Evolutionary conservation across 2,888 invertebrate species (phyloP).

Genomic region (Rhagium mordax): DNA sequence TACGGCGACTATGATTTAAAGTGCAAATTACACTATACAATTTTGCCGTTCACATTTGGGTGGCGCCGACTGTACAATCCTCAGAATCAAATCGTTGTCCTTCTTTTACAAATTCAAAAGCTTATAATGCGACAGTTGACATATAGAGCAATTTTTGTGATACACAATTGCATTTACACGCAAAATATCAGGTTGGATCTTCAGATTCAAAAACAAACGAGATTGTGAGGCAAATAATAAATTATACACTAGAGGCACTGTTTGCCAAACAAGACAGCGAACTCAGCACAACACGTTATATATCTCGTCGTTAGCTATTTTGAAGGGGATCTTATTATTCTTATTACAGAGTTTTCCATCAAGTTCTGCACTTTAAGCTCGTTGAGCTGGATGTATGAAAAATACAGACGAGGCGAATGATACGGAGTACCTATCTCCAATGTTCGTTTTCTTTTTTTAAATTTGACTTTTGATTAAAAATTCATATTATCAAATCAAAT

Average conservation of each 20-base stretch:
- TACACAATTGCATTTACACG: not conserved
- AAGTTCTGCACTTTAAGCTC: constrained; percentile 5
- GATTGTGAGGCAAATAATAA: constrained; percentile 3
- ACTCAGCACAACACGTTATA: not conserved
- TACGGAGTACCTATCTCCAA: too few species aligned
- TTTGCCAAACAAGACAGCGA: constrained; percentile 3
- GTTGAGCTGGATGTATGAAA: constrained; percentile 9
- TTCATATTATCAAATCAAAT: too few species aligned
- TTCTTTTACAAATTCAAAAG: not conserved
- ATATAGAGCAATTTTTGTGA: not conserved
- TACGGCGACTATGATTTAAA: too few species aligned
- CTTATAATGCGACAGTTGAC: not conserved
- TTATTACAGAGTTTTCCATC: constrained; percentile 9
- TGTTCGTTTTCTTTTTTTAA: too few species aligned
- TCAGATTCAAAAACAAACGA: constrained; percentile 2
- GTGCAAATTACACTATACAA: too few species aligned
- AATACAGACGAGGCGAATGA: constrained; percentile 16
- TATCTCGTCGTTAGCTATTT: constrained; percentile 2
- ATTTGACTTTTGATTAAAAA: too few species aligned
- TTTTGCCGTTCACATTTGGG: too few species aligned
- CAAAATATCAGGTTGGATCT: constrained; percentile 3
- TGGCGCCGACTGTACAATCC: too few species aligned
- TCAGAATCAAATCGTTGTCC: not conserved
- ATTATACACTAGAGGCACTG: constrained; percentile 13
- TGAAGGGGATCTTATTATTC: constrained; percentile 19